Percentiles rank a stretch among this genome's conserved stretches.
phyloP scores from a whole-genome alignment of 64 coral and sea anemone genomes.

The Cladopsammia gracilis region DNA sequence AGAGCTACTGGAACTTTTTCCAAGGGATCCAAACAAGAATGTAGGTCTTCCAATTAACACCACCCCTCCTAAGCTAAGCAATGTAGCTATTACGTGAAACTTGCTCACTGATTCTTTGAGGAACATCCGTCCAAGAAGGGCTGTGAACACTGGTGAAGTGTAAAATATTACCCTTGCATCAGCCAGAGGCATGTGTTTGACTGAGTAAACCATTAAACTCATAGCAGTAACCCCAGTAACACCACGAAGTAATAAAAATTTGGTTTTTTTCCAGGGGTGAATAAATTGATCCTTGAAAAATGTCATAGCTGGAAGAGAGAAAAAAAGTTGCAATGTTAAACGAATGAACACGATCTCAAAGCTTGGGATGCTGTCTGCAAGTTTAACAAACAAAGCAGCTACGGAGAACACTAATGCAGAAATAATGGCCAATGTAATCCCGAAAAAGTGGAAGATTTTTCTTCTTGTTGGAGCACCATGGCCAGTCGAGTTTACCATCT shows the following conservation, averaged over 20 bases:
- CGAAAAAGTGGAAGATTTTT: not conserved
- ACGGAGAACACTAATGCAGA: not conserved
- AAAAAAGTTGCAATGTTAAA: constrained; percentile 22
- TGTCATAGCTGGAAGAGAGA: constrained; percentile 42
- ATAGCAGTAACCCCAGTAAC: constrained; percentile 21
- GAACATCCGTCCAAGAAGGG: constrained; percentile 59
- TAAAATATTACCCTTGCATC: constrained; percentile 80
- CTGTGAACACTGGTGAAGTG: constrained; percentile 50
- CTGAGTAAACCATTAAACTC: constrained; percentile 28
- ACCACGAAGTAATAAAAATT: constrained; percentile 19
- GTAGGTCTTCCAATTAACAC: constrained; percentile 51
- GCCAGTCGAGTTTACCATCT: not conserved
- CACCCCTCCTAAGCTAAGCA: constrained; percentile 62
- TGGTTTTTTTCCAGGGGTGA: not conserved
- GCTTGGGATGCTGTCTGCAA: constrained; percentile 23
- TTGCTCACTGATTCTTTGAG: constrained; percentile 50
- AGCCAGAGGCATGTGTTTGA: constrained; percentile 65
- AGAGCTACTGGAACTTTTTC: not conserved
- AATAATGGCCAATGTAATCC: constrained; percentile 21
- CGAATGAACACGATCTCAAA: constrained; percentile 35
- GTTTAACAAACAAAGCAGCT: constrained; percentile 25
- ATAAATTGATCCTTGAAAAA: constrained; percentile 20
- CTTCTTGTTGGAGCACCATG: not conserved
- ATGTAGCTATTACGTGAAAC: constrained; percentile 42
- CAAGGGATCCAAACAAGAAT: constrained; percentile 58